Conservation (phyloP, 2,797 vertebrate genomes). For the Intellagama lesueurii region DNA sequence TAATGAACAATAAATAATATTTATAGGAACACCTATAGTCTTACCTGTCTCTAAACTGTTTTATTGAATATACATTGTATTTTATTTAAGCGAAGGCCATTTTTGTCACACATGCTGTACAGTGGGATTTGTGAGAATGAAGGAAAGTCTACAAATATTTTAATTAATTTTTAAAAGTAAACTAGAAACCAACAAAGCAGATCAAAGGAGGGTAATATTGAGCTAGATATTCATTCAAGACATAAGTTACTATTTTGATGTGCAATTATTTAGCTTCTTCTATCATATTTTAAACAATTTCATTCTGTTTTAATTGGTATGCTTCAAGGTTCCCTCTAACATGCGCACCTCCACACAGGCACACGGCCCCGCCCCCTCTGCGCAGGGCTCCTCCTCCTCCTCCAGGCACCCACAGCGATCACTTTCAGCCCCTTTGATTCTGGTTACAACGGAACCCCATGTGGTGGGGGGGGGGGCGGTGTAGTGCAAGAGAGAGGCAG, state of each 20-base stretch:
- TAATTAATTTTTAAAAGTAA: background rate
- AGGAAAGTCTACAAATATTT: background rate
- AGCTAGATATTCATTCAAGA: background rate
- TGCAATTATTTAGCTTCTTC: background rate
- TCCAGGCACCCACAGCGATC: too few species aligned
- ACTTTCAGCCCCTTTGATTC: too few species aligned
- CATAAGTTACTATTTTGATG: background rate
- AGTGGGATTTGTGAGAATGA: background rate
- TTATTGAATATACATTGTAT: background rate
- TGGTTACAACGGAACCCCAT: too few species aligned
- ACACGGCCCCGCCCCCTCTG: too few species aligned
- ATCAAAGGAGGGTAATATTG: background rate
- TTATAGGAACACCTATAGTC: background rate
- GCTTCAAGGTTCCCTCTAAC: background rate
- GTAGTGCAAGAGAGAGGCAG: too few species aligned
- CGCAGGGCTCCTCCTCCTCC: too few species aligned
- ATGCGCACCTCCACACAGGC: too few species aligned
- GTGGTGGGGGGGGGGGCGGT: too few species aligned
- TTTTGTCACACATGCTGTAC: background rate
- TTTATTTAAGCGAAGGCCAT: background rate
- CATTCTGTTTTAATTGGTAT: background rate
- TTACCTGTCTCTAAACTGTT: background rate
- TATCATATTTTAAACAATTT: background rate
- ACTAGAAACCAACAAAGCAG: background rate
- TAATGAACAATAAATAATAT: background rate